These are phyloP conservation scores for Nematopogon swammerdamellus DNA, from an alignment of 2,888 invertebrate species.

Conservation along the genomic window DNA sequence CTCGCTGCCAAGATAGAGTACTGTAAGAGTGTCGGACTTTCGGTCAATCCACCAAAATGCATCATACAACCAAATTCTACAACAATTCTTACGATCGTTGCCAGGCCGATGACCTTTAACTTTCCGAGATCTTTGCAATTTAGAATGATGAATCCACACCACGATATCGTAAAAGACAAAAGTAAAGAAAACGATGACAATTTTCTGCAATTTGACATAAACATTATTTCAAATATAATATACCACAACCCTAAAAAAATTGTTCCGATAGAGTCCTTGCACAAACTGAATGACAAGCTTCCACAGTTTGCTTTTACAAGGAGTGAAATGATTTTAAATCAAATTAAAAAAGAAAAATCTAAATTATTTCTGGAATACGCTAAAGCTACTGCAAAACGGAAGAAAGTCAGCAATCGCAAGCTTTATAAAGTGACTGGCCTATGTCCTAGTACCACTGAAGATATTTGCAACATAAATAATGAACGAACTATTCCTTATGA, in stretches of 20 bases:
- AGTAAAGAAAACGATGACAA: slow-evolving; percentile 7
- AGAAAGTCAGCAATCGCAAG: slow-evolving; percentile 18
- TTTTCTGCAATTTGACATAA: slow-evolving; percentile 14
- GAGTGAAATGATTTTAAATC: slow-evolving; percentile 18
- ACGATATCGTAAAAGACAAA: slow-evolving; percentile 14
- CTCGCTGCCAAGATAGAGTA: slow-evolving; percentile 36
- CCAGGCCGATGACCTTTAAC: slow-evolving; percentile 29
- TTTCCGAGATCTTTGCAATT: slow-evolving; percentile 23
- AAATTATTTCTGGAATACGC: slow-evolving; percentile 21
- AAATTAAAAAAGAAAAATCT: slow-evolving; percentile 18
- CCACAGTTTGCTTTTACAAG: slow-evolving; percentile 27
- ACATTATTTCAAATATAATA: slow-evolving; percentile 11
- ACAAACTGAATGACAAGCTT: slow-evolving; percentile 27
- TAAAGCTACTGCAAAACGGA: slow-evolving; percentile 18
- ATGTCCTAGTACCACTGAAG: too few species aligned
- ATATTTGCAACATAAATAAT: slow-evolving; percentile 23
- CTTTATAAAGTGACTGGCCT: too few species aligned
- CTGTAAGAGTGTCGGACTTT: slow-evolving; percentile 29
- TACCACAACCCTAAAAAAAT: slow-evolving; percentile 24
- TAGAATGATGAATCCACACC: slow-evolving; percentile 29
- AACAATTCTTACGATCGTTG: slow-evolving; percentile 21
- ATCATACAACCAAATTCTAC: slow-evolving; percentile 32
- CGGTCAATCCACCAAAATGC: slow-evolving; percentile 32
- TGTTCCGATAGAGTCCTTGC: slow-evolving; percentile 26
- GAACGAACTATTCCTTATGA: slow-evolving; percentile 21